Evolutionary conservation across 2,888 invertebrate genomes (phyloP).

Genomic region (Crossocerus cetratus): DNA sequence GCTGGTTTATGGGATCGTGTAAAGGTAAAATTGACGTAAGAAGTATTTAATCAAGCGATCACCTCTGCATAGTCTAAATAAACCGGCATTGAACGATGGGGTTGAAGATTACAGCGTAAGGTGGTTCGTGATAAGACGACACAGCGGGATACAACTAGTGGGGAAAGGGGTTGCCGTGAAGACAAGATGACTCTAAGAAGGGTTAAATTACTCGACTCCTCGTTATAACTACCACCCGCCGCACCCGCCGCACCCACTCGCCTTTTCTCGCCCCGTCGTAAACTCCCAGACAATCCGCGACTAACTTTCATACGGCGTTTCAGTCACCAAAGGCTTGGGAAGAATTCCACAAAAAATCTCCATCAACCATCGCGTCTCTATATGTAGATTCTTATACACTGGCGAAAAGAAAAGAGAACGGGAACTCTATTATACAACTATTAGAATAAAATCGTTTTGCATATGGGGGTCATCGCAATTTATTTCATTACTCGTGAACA

Average conservation of each 20-base stretch:
- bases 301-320: conserved; percentile 29
- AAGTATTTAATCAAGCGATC: conserved; percentile 74
- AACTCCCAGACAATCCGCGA: conserved; percentile 48
- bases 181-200: conserved; percentile 69
- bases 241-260: conserved; percentile 31
- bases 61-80: conserved; percentile 68
- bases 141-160: conserved; percentile 42
- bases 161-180: conserved; percentile 48
- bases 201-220: conserved; percentile 69
- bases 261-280: conserved; percentile 27
- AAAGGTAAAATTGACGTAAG: conserved; percentile 53
- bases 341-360: neutral
- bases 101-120: conserved; percentile 66
- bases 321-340: neutral
- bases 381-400: too few relatives aligned
- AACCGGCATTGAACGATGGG: conserved; percentile 71
- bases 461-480: too few relatives aligned
- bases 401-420: too few relatives aligned
- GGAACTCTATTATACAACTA: too few relatives aligned
- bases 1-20: conserved; percentile 34
- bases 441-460: too few relatives aligned
- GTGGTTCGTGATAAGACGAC: conserved; percentile 66
- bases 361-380: too few relatives aligned
- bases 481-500: too few relatives aligned
- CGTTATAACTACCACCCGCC: conserved; percentile 64